Conservation (phyloP, 2,888 invertebrate species). For the Andrena chrysosceles region DNA sequence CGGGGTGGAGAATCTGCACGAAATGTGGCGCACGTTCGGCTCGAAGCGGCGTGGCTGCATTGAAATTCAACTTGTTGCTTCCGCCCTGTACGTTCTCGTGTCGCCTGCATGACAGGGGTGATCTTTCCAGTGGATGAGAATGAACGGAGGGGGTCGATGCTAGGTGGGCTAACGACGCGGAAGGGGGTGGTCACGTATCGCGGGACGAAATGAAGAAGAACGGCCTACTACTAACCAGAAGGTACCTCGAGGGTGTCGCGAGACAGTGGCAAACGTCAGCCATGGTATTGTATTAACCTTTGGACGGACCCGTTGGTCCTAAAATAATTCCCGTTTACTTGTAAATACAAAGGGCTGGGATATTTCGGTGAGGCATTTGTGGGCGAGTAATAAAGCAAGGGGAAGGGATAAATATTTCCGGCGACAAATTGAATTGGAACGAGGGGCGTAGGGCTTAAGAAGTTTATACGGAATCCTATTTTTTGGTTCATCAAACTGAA, state of each 20-base stretch:
- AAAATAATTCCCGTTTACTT: conserved; percentile 10
- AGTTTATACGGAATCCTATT: no score
- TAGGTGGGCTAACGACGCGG: not conserved
- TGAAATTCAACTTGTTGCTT: conserved; percentile 62
- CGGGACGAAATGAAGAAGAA: conserved; percentile 43
- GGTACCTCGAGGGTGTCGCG: not conserved
- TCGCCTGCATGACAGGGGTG: conserved; percentile 30
- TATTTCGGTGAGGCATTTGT: not conserved
- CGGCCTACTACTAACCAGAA: conserved; percentile 16
- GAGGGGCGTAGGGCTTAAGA: no score
- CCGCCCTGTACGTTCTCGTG: conserved; percentile 19
- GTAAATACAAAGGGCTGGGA: not conserved
- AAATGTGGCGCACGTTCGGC: conserved; percentile 32
- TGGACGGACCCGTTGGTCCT: not conserved
- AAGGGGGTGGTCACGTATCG: conserved; percentile 32
- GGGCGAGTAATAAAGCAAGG: no score
- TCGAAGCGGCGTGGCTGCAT: not conserved
- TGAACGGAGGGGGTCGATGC: not conserved
- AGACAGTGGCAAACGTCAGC: not conserved
- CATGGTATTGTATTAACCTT: not conserved
- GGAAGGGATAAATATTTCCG: no score
- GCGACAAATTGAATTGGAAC: no score
- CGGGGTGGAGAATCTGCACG: not conserved
- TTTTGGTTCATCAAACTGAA: no score
- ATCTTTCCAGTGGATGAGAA: conserved; percentile 8